Evolutionary conservation across 2,113 vertebrate species (phyloP), one percentile per base, ranked within the genome.

Genomic region (Nibea albiflora): DNA sequence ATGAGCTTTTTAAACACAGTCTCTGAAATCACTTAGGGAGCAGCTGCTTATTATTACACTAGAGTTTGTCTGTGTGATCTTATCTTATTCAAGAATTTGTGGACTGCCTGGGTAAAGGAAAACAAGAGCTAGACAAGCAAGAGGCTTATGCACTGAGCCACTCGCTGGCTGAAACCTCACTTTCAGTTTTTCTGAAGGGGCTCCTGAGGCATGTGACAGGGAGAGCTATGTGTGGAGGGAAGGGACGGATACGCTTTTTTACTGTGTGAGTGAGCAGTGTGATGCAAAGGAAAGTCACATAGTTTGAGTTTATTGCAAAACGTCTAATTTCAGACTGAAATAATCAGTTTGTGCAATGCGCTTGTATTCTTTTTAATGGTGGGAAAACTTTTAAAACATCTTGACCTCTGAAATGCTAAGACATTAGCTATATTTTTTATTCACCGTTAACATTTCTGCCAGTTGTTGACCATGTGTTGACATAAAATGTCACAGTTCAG

Each of bases 41-140:
- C 95, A 94, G 93, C 93, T 94, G 94, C 87, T 91, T 94, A 89
- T 92, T 93, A 93, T 94, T 95, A 93, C 72, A 76, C 76, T 70
- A 73, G 54, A 89, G 87, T 92, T 92, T 91, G 89, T 91, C 88
- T 91, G 83, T 85, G 89, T 89, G 93, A 94, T 93, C 85, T 94
- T 94, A 95, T 94, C 92, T 92, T 66, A 83, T 92, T 90, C 69
- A 80, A 90, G 87, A 91, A 79, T 90, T 83, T 75, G 71, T 73
- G 80, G 89, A 89, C 67, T 90, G 61, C 75, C 62, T 42, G 73
- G 31, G 68, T 87, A 86, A 85, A 90, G 79, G 39, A 86, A 92
- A 93, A 91, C 85, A 92, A 89, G 79, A 78, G 65, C 75, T 68
- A 79, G 72, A 81, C 73, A 74, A 90, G 75, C 62, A 84, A 78